Base-by-base conservation (phyloP, 2,113 vertebrate species). In the Ginglymostoma cirratum region DNA sequence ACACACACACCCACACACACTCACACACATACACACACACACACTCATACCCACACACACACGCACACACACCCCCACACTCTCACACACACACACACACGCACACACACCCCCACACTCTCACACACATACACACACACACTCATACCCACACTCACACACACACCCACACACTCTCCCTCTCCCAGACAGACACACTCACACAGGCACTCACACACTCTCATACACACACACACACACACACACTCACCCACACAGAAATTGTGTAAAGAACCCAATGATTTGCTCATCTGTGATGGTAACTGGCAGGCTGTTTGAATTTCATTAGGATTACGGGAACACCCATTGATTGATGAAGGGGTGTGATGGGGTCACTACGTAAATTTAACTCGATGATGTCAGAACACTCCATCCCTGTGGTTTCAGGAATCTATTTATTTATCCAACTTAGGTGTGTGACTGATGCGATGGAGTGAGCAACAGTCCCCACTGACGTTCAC, bases 331-430 rank as follows among this genome's bases (percentile, higher is more conserved):
- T 76, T 72, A 17, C 27, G 52, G 45, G 27, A 95, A 27, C 45
- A 52, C 38, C 12, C 69, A 48, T 76, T 52, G 42, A 95, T 72
- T 52, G 45, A 61, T 12, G 12, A 61, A 61, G 55, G 12, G 69
- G 0, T 95, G 94, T 76, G 24, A 10, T 72, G 42, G 42, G 42
- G 5, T 30, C 67, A 76, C 69, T 24, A 14, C 52, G 12, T 95
- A 52, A 61, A 76, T 76, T 76, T 52, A 95, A 95, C 67, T 72
- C 24, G 4, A 72, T 95, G 94, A 72, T 95, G 94, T 76, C 69
- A 76, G 19, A 70, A 42, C 94, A 95, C 52, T 72, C 69, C 45
- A 76, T 76, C 94, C 34, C 69, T 4, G 7, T 14, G 27, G 45
- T 52, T 70, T 72, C 42, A 52, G 42, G 5, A 70, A 95, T 76